Percentiles rank a stretch among this genome's conserved stretches.
These are phyloP conservation scores for Phyllotreta cruciferae DNA, from an alignment of 2,888 invertebrate species.

Conservation along the genomic window DNA sequence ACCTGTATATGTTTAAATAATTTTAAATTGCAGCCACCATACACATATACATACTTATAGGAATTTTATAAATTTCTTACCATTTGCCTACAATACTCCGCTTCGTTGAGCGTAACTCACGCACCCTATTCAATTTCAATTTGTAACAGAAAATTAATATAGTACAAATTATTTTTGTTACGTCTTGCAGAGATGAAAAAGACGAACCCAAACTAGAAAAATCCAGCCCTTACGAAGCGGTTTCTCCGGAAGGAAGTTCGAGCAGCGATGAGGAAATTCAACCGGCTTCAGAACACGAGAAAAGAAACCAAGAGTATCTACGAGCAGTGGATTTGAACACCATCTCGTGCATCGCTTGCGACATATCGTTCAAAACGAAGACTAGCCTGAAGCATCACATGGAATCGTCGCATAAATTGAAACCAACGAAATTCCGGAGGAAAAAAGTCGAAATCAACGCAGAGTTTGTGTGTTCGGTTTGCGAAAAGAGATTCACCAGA, in stretches of 20 bases:
- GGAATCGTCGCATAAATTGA: slow-evolving; percentile 40
- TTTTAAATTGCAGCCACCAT: no score
- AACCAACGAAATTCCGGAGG: slow-evolving; percentile 42
- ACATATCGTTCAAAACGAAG: slow-evolving; percentile 42
- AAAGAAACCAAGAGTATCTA: slow-evolving; percentile 36
- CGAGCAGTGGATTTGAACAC: slow-evolving; percentile 49
- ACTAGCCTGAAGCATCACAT: slow-evolving; percentile 45
- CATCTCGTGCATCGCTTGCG: slow-evolving; percentile 44
- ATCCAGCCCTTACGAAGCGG: background rate
- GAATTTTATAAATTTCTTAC: no score
- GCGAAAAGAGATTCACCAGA: slow-evolving; percentile 54
- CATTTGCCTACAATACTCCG: no score
- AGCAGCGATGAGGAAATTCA: slow-evolving; percentile 13
- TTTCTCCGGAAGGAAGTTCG: background rate
- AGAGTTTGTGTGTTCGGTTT: slow-evolving; percentile 52
- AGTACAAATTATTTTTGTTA: background rate
- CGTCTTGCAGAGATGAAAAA: background rate
- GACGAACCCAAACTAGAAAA: slow-evolving; percentile 1
- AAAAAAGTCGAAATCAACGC: slow-evolving; percentile 50
- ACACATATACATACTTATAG: no score
- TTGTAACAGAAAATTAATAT: background rate
- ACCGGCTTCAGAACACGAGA: background rate
- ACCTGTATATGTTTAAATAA: no score
- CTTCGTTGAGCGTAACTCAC: no score
- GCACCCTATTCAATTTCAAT: no score